phyloP scores from a whole-genome alignment of 2,113 vertebrate genomes.

The Megatriorchis doriae region DNA sequence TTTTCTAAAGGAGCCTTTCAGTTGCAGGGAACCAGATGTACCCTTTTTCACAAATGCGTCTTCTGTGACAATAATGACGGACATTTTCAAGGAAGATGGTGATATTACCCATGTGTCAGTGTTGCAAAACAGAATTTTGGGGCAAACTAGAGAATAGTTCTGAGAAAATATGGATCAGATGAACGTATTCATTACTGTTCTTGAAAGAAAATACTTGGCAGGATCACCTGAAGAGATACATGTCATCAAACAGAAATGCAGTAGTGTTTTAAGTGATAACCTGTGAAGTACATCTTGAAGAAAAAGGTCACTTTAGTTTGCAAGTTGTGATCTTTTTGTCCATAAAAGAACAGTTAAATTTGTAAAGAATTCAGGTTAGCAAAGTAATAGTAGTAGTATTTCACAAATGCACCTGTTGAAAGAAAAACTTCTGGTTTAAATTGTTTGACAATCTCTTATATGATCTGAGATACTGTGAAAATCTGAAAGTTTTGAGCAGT shows the following conservation, averaged over 20 bases:
- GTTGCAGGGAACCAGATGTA: constrained; percentile 38
- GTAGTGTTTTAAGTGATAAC: background rate
- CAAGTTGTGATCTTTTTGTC: background rate
- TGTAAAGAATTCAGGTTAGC: background rate
- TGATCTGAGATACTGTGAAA: background rate
- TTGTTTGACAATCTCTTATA: background rate
- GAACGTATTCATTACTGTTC: background rate
- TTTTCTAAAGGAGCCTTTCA: constrained; percentile 34
- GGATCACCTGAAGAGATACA: background rate
- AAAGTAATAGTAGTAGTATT: background rate
- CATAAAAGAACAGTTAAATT: background rate
- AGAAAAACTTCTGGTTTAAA: background rate
- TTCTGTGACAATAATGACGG: background rate
- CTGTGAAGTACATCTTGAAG: background rate
- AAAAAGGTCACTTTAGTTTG: background rate
- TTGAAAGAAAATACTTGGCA: background rate
- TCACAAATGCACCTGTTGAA: background rate
- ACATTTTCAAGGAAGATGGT: background rate
- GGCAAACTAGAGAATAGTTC: background rate
- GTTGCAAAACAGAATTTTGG: background rate
- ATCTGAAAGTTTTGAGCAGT: background rate
- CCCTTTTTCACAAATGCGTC: background rate
- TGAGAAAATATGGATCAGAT: background rate
- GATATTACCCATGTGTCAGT: background rate
- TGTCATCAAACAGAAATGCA: background rate